Evolutionary conservation across 2,113 vertebrate species (phyloP), one percentile per base, ranked within the genome.

Genomic region (Garra rufa): DNA sequence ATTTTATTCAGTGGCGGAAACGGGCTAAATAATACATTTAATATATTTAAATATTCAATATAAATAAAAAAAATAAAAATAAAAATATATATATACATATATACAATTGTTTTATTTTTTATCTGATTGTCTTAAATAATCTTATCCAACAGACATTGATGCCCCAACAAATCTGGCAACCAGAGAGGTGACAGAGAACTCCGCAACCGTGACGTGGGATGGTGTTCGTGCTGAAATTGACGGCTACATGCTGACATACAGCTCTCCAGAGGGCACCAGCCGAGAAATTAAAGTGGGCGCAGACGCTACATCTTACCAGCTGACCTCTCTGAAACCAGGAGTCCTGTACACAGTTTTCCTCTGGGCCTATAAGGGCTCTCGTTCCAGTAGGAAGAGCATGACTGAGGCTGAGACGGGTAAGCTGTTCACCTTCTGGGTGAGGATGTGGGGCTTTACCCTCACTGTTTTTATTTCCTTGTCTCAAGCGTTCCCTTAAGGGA

Each of bases 201-300:
- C 92, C 0, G 92, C 90, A 11, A 91, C 84, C 0, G 77, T 96
- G 38, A 93, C 91, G 6, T 96, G 97, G 96, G 92, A 93, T 73
- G 88, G 57, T 0, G 93, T 95, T 61, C 92, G 91, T 81, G 94
- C 95, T 3, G 81, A 90, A 6, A 91, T 97, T 2, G 95, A 96
- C 3, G 94, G 91, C 71, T 97, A 96, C 77, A 83, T 94, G 88
- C 85, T 96, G 85, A 95, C 89, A 86, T 96, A 96, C 90, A 90
- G 90, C 26, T 94, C 94, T 1, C 86, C 90, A 3, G 93, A 91
- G 1, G 95, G 95, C 70, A 91, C 92, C 74, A 91, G 92, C 71
- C 61, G 57, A 43, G 93, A 96, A 61, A 91, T 95, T 13, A 88
- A 91, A 0, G 89, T 97, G 26, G 92, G 89, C 4, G 93, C 92